Evolutionary conservation across 2,113 vertebrate species (phyloP).

Genomic region (Galeopterus variegatus): DNA sequence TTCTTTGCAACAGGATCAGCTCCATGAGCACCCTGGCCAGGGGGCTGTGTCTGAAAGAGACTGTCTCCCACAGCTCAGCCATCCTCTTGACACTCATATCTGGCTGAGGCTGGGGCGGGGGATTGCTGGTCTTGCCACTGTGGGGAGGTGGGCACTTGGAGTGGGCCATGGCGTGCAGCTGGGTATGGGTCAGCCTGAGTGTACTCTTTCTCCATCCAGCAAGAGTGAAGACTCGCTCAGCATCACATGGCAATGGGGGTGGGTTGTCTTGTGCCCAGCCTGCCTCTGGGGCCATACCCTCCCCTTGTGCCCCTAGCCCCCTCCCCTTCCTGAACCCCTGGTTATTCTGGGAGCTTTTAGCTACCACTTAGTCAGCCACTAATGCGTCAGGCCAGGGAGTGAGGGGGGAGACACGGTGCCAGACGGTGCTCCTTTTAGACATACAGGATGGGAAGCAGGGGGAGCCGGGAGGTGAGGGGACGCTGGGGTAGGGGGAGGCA

Average conservation of each 20-base stretch:
- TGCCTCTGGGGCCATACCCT: slow-evolving; percentile 46
- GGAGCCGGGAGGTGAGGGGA: not conserved
- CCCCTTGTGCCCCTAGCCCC: slow-evolving; percentile 41
- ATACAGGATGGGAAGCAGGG: slow-evolving; percentile 64
- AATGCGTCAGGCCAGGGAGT: slow-evolving; percentile 82
- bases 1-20: not conserved
- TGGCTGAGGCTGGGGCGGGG: not conserved
- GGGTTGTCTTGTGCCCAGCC: not conserved
- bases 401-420: slow-evolving; percentile 76
- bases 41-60: not conserved
- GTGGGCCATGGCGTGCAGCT: not conserved
- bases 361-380: slow-evolving; percentile 87
- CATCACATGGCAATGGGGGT: not conserved
- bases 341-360: slow-evolving; percentile 87
- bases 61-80: not conserved
- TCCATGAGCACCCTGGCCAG: not conserved
- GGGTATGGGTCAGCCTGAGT: not conserved
- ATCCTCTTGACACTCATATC: not conserved
- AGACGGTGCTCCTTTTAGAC: slow-evolving; percentile 85
- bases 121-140: not conserved
- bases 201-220: not conserved
- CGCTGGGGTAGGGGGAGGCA: not conserved
- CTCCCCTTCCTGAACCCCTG: slow-evolving; percentile 72
- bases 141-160: not conserved
- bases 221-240: not conserved